Evolutionary conservation across 2,113 vertebrate genomes (phyloP).

Genomic region (Pyxicephalus adspersus): DNA sequence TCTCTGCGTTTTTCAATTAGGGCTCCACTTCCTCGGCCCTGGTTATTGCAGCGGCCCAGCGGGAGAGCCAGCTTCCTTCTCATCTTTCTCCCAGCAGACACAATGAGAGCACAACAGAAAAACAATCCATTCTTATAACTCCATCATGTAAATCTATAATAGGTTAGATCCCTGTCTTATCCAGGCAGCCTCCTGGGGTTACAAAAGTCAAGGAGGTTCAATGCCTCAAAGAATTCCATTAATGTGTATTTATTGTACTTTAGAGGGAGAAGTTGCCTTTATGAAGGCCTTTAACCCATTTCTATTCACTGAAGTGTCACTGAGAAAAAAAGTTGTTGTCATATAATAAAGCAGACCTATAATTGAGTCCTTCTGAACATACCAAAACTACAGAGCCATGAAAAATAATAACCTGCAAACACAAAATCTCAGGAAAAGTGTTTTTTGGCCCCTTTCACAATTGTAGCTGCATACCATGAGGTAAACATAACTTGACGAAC

Average conservation of each 20-base stretch:
- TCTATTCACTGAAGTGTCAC: background rate
- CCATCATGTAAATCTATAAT: conserved; percentile 47
- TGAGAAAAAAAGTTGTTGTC: too few relatives aligned
- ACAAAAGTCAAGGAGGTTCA: conserved; percentile 40
- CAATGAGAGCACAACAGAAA: conserved; percentile 44
- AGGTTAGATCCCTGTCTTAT: conserved; percentile 42
- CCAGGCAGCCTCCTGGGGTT: conserved; percentile 7
- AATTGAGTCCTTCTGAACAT: too few relatives aligned
- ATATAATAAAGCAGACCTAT: too few relatives aligned
- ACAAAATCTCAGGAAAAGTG: too few relatives aligned
- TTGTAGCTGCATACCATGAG: too few relatives aligned
- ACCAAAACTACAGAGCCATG: background rate
- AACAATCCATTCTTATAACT: conserved; percentile 49
- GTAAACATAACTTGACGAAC: too few relatives aligned
- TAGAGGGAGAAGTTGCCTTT: conserved; percentile 5
- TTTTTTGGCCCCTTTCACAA: too few relatives aligned
- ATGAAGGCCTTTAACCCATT: conserved; percentile 1
- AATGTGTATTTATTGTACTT: background rate
- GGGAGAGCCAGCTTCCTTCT: conserved; percentile 27
- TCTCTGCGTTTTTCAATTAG: conserved; percentile 58
- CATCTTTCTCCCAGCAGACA: conserved; percentile 53
- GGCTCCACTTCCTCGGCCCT: conserved; percentile 58
- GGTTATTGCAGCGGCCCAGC: conserved; percentile 56
- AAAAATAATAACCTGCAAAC: background rate
- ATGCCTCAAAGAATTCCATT: conserved; percentile 38